Conservation (phyloP, 2,113 vertebrate genomes). For the Menidia beryllina region DNA sequence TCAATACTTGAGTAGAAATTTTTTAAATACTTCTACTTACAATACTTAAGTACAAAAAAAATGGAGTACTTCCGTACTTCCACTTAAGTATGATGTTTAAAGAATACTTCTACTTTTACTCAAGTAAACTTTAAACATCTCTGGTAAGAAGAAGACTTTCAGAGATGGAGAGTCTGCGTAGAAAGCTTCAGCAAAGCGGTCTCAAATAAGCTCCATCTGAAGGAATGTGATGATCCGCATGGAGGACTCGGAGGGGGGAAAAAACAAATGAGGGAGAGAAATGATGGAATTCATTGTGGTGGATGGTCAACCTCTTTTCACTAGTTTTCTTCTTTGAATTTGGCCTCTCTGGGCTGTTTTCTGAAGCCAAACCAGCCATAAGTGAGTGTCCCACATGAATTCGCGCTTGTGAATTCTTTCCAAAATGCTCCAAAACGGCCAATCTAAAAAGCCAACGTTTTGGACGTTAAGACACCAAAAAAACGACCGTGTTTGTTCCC, state of each 20-base stretch:
- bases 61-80: no score
- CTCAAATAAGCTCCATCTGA: background rate
- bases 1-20: no score
- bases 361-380: slow-evolving; percentile 23
- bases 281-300: background rate
- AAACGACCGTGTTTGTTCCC: no score
- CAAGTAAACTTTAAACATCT: no score
- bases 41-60: no score
- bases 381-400: background rate
- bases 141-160: background rate
- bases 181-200: background rate
- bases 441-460: slow-evolving; percentile 5
- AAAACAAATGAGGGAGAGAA: background rate
- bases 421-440: slow-evolving; percentile 1
- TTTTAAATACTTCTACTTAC: no score
- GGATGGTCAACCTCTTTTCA: background rate
- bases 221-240: background rate
- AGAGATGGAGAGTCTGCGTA: background rate
- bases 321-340: slow-evolving; percentile 7
- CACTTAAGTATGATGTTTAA: no score
- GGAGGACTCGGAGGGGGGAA: background rate
- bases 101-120: no score
- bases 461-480: no score
- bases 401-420: background rate
- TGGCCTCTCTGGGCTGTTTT: background rate